Evolutionary conservation across 2,113 vertebrate species (phyloP).

Genomic region (Nycticorax nycticorax): DNA sequence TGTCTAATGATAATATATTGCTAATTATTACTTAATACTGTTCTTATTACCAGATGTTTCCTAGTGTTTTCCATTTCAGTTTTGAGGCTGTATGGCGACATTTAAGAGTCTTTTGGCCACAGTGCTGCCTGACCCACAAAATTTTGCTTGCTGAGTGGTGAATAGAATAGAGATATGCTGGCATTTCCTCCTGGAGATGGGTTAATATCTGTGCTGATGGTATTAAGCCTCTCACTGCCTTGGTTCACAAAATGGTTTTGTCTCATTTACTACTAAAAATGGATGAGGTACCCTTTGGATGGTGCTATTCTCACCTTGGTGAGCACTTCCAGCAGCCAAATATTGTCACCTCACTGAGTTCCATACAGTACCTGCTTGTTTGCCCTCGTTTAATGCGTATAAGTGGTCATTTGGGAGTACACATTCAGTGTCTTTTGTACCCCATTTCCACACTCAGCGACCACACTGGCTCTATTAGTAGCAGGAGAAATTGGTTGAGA

Average conservation of each 20-base stretch:
- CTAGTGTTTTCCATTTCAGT: not conserved
- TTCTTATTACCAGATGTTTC: not conserved
- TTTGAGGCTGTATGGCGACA: not conserved
- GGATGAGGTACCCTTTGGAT: not conserved
- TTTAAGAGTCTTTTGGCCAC: not conserved
- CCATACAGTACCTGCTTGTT: not conserved
- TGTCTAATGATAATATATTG: not conserved
- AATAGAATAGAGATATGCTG: not conserved
- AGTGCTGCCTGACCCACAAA: not conserved
- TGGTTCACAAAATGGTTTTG: not conserved
- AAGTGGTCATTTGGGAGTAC: not conserved
- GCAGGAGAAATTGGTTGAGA: not conserved
- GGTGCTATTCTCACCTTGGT: not conserved
- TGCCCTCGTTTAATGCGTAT: not conserved
- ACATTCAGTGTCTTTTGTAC: not conserved
- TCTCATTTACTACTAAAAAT: not conserved
- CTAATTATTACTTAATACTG: not conserved
- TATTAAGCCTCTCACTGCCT: not conserved
- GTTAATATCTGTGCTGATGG: not conserved
- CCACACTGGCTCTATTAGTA: not conserved
- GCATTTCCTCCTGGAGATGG: not conserved
- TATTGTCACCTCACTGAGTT: not conserved
- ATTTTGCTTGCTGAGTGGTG: not conserved
- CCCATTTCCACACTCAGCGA: rapidly evolving
- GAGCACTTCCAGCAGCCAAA: not conserved